Base-by-base conservation (phyloP, 2,797 vertebrate species). In the Scyliorhinus canicula region DNA sequence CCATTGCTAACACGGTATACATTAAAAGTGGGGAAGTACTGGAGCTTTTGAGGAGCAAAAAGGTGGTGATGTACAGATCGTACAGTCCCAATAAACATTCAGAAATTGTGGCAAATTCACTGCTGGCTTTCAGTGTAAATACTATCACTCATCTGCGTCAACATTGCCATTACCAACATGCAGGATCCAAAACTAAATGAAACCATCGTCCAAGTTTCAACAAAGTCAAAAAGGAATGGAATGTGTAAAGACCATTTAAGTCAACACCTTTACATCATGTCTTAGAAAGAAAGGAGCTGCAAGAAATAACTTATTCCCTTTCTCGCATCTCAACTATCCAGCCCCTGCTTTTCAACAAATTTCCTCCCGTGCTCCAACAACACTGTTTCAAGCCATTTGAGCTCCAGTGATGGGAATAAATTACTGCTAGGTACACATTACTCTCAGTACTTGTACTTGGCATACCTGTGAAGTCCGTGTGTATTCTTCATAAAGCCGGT, bases 381-480 rank as follows among this genome's bases (percentile, higher is more conserved):
- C 77, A 47, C 19, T 8, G 19, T 82, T 82, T 21, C 44, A 82
- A 82, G n/a, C 19, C 21, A 82, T 82, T 47, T 16, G 40, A 24
- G 16, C 26, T 82, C 44, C 40, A 82, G 19, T 24, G 44, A 47
- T 24, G 47, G 44, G 79, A 82, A 47, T 47, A 82, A 47, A 47
- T 82, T n/a, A 82, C 40, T 82, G 40, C 21, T 47, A 6, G 21
- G 44, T 47, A 86, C 31, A 86, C 0, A 88, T 35, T 9, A 16
- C 12, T 31, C 28, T 57, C 84, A 86, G 21, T 57, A 52, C 12
- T 88, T 60, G 55, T n/a, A n/a, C 0, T 60, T 60, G 79, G 96
- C 97, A 71, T 96, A 99, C 99, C 98, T 99, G 99, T 3, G 98
- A 98, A 12, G 98, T 99, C 97, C 98, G 98, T 86, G 98, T 99